A percentile compares a stretch with the other conserved stretches of the same genome.
Evolutionary conservation across 2,888 invertebrate genomes (phyloP).

Genomic region (Rhingia rostrata): DNA sequence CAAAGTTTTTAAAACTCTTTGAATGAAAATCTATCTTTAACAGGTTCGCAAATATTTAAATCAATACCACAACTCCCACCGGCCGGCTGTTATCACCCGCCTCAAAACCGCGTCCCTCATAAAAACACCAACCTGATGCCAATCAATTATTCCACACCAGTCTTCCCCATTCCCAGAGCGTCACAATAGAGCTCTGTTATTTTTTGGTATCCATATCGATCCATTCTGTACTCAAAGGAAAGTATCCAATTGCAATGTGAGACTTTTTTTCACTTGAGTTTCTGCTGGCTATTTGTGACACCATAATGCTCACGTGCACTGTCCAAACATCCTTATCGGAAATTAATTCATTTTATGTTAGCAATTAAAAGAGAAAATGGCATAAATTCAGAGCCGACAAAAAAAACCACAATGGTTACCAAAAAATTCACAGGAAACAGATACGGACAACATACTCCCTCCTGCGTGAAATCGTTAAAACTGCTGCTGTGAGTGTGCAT

Average conservation of each 20-base stretch:
- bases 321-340: constrained; percentile 72
- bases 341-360: constrained; percentile 72
- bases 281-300: constrained; percentile 27
- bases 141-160: constrained; percentile 66
- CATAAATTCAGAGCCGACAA: constrained; percentile 10
- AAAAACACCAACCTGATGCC: constrained; percentile 48
- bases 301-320: constrained; percentile 50
- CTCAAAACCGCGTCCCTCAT: background rate
- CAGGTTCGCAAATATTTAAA: no score
- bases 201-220: constrained; percentile 39
- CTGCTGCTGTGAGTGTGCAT: constrained; percentile 42
- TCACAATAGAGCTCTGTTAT: constrained; percentile 5
- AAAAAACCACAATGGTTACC: constrained; percentile 16
- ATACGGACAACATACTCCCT: constrained; percentile 28
- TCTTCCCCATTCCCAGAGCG: constrained; percentile 14
- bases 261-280: background rate
- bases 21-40: no score
- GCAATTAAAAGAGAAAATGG: constrained; percentile 62
- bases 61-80: no score
- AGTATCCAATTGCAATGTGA: constrained; percentile 58
- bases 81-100: no score
- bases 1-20: no score
- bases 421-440: constrained; percentile 38
- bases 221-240: constrained; percentile 28
- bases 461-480: constrained; percentile 41